Evolutionary conservation across 2,113 vertebrate species (phyloP).

Genomic region (Cynoglossus semilaevis): DNA sequence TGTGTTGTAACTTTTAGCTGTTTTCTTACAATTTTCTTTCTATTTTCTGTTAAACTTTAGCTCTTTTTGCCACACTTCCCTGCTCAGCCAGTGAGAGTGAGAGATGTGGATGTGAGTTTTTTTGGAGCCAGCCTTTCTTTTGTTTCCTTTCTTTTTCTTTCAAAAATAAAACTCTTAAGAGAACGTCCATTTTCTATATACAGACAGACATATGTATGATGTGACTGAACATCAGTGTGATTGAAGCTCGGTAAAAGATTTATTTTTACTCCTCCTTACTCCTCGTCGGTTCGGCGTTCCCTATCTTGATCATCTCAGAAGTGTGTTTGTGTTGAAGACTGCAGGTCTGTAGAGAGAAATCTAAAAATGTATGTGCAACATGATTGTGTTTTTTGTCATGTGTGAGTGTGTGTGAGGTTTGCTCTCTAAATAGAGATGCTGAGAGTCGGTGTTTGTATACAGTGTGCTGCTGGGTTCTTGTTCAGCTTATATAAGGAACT

Average conservation of each 20-base stretch:
- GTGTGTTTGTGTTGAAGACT: conserved; percentile 6
- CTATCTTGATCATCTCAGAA: neutral
- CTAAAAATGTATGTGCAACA: neutral
- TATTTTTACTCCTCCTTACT: neutral
- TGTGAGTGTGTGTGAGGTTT: neutral
- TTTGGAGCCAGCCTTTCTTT: no score
- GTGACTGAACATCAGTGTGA: neutral
- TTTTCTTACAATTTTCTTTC: no score
- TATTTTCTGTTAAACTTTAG: no score
- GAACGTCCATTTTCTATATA: no score
- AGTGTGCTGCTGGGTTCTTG: conserved; percentile 19
- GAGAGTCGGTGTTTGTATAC: conserved; percentile 17
- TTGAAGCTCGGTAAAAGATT: neutral
- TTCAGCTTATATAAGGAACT: conserved; percentile 41
- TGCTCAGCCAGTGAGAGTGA: no score
- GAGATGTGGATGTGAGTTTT: no score
- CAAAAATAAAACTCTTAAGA: no score
- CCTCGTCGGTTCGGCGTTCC: neutral
- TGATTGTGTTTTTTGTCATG: neutral
- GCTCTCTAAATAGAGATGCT: conserved; percentile 4
- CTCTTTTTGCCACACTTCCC: no score
- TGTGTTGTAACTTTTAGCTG: no score
- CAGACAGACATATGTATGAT: no score
- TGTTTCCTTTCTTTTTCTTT: no score
- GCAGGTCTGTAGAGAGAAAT: neutral